Conservation (phyloP, 1,140 invertebrate species). For the Neoseiulus cucumeris region DNA sequence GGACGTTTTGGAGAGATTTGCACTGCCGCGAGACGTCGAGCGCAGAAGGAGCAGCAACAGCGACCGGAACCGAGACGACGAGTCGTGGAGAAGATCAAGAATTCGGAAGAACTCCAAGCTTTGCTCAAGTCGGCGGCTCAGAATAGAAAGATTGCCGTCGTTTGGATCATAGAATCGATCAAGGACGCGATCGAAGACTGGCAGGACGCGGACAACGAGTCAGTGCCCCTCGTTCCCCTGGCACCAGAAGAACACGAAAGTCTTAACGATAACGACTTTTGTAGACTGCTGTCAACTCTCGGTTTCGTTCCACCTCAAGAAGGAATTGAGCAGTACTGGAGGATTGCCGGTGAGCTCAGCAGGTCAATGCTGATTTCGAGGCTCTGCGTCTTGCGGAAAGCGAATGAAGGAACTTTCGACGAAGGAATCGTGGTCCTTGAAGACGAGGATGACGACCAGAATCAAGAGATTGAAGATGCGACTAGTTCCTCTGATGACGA, state of each 20-base stretch:
- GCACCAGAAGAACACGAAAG: not conserved
- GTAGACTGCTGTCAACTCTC: not conserved
- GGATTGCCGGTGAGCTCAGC: not conserved
- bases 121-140: not conserved
- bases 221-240: not conserved
- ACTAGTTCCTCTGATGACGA: no score
- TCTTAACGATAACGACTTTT: not conserved
- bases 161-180: not conserved
- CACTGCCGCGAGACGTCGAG: not conserved
- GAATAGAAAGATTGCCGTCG: not conserved
- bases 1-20: not conserved
- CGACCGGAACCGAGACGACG: not conserved
- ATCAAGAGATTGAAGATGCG: no score
- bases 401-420: not conserved
- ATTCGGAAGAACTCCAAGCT: not conserved
- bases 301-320: conserved; percentile 1
- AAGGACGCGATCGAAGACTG: not conserved
- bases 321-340: not conserved
- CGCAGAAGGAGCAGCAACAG: not conserved
- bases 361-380: not conserved
- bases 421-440: not conserved
- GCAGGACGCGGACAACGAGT: not conserved
- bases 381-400: not conserved
- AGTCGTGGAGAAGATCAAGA: not conserved
- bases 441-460: not conserved